Evolutionary conservation across 2,797 vertebrate genomes (phyloP), one percentile per base, ranked within the genome.

Genomic region (Myripristis murdjan): DNA sequence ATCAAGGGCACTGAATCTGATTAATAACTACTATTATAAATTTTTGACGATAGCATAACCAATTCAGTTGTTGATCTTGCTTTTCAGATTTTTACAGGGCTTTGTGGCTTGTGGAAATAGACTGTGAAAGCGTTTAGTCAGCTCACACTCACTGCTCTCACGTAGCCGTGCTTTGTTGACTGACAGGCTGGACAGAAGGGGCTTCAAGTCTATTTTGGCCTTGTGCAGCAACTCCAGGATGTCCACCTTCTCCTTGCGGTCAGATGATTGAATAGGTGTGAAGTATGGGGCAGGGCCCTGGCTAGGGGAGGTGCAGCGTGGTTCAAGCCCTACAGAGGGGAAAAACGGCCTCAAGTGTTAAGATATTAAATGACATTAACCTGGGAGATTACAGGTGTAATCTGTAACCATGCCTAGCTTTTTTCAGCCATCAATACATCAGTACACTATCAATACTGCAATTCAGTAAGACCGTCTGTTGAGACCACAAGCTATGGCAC

Each of bases 181-280:
- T 15, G 97, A 97, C 68, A 99, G 94, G 76, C 95, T 99, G 81
- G 98, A 98, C 70, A 99, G 95, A 77, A 99, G 96, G 64, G 98
- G 97, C 87, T 99, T 99, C 90, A 99, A 93, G 88, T 99, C 98
- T 87, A 99, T 94, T 94, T 99, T 99, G 89, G 98, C 98, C 88
- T 98, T 99, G 88, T 98, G 97, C 79, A 99, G 94, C 85, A 99
- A 96, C 88, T 98, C 97, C 91, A 99, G 90, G 88, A 99, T 99
- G 92, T 99, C 98, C 90, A 99, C 98, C 88, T 99, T 99, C 82
- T 97, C 97, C 66, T 91, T 95, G 87, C 94, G 93, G 41, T 99
- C 97, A 55, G 95, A 96, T 80, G 96, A 94, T 71, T 96, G 95
- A 92, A 99, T 99, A 68, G 97, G 98, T 90, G 96, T 98, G 93